Evolutionary conservation across 92 coral and sea anemone species (phyloP), one percentile per base, ranked within the genome.

Genomic region (Epizoanthus ramosus): DNA sequence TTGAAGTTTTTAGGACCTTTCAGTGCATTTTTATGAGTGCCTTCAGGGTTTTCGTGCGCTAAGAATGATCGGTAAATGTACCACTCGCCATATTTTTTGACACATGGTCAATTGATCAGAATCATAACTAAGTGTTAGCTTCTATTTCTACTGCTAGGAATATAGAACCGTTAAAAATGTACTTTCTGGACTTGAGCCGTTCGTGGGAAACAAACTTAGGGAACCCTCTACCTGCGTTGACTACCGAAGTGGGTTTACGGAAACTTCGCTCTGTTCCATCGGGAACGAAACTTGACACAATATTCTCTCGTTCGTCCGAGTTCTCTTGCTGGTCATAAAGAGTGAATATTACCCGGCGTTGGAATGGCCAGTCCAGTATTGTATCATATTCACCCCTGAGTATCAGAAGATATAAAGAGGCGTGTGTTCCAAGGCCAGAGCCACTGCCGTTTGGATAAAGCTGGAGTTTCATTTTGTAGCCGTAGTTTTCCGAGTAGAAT

Each of bases 131-230:
- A 60, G 15, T 50, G 13, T 37, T 60, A 16, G 82, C 37, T 77
- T 77, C 82, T 13, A 77, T 60, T 77, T 61, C 82, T 13, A 77
- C 82, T 4, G 82, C 66, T 19, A 77, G 43, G 63, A 60, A 77
- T 41, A 77, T 6, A 4, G 71, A 77, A 13, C 63, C 82, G 4
- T 77, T n/a, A 22, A 24, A 59, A 43, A 61, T 14, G 66, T 77
- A 77, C 22, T 63, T 77, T 77, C 82, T 77, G 22, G 71, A 77
- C 71, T 47, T 31, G 71, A 77, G 82, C n/a, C 71, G 82, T 45
- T 77, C 82, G 71, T 77, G 82, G 45, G 82, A 77, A 77, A 77
- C 82, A 61, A 77, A 77, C 41, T 63, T 60, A 1, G 82, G 82
- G 41, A 60, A 77, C 24, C 82, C 82, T 39, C 82, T 31, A 18